These are phyloP conservation scores for Microtus richardsoni DNA, from an alignment of 2,113 vertebrate genomes.

Conservation along the genomic window DNA sequence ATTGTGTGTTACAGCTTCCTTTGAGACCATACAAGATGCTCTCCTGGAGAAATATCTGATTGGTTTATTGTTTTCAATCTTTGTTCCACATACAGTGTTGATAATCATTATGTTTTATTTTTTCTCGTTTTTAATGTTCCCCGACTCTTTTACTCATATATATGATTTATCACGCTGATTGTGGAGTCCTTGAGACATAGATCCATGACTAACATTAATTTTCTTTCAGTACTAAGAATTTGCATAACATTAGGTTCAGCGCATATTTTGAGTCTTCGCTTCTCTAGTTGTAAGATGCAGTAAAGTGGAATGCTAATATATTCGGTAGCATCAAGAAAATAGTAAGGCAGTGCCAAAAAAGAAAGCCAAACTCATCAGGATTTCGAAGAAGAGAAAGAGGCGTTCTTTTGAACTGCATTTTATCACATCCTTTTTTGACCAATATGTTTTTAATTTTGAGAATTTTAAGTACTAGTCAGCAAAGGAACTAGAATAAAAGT, in stretches of 20 bases:
- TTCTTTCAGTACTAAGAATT: neutral
- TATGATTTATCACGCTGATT: neutral
- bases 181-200: neutral
- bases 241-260: neutral
- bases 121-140: neutral
- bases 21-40: neutral
- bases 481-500: neutral
- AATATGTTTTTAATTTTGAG: slow-evolving; percentile 36
- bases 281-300: neutral
- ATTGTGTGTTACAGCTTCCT: neutral
- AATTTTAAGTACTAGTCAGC: neutral
- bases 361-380: neutral
- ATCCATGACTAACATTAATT: neutral
- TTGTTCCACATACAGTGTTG: neutral
- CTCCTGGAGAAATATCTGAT: neutral
- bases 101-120: neutral
- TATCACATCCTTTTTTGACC: neutral
- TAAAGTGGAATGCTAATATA: neutral
- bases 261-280: neutral
- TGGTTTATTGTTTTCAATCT: neutral
- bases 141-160: neutral
- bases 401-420: neutral
- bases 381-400: neutral
- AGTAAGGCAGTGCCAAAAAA: neutral
- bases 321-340: neutral